Percentiles rank a stretch among this genome's conserved stretches.
phyloP scores from a whole-genome alignment of 2,888 invertebrate genomes.

The Agonopterix alstromeriana region DNA sequence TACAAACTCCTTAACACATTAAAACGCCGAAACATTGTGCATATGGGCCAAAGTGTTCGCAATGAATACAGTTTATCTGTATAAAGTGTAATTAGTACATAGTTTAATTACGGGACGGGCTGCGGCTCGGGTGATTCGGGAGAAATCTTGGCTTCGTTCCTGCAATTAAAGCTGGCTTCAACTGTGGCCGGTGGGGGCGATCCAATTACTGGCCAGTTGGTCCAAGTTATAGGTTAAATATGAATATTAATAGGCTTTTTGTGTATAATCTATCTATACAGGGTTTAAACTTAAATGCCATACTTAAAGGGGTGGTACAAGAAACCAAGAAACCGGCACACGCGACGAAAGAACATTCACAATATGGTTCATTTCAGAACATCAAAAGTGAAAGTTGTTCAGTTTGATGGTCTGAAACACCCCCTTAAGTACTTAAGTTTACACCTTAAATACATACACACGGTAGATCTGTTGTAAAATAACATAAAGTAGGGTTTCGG shows the following conservation, averaged over 20 bases:
- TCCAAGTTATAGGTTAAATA: slow-evolving; percentile 12
- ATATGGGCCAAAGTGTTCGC: slow-evolving; percentile 17
- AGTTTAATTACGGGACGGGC: slow-evolving; percentile 55
- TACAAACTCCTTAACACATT: slow-evolving; percentile 2
- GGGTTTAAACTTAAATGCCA: too few species aligned
- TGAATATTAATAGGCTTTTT: not conserved
- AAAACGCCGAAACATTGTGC: slow-evolving; percentile 2
- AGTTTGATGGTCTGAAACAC: too few species aligned
- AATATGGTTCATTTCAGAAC: too few species aligned
- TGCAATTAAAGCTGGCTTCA: slow-evolving; percentile 61
- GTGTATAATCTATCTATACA: too few species aligned
- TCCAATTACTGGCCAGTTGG: slow-evolving; percentile 51
- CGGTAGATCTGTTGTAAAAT: too few species aligned
- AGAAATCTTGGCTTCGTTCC: slow-evolving; percentile 60
- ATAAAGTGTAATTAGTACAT: slow-evolving; percentile 65
- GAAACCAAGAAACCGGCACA: too few species aligned
- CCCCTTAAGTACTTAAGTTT: too few species aligned
- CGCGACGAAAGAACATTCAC: too few species aligned
- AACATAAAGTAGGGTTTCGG: too few species aligned
- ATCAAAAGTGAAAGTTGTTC: too few species aligned
- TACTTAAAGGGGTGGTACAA: too few species aligned
- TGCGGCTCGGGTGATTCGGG: slow-evolving; percentile 47
- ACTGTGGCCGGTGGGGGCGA: slow-evolving; percentile 43
- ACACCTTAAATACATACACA: too few species aligned
- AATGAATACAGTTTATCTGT: slow-evolving; percentile 53